A percentile compares a stretch with the other conserved stretches of the same genome.
Evolutionary conservation across 2,888 invertebrate genomes (phyloP).

Genomic region (Zeuzera pyrina): DNA sequence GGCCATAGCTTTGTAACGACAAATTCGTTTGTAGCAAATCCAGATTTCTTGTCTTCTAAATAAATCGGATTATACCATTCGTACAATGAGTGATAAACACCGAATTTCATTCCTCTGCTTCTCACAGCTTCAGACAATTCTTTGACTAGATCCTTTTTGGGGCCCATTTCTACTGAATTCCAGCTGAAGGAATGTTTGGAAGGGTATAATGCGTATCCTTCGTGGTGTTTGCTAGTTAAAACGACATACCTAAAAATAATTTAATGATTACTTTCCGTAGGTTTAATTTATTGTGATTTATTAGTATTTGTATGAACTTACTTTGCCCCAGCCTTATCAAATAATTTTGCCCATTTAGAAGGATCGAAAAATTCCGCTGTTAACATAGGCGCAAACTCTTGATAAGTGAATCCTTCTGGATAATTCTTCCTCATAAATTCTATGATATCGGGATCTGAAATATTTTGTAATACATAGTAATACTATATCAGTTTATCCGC

Average conservation of each 20-base stretch:
- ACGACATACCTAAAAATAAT: constrained; percentile 78
- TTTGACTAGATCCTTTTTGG: constrained; percentile 83
- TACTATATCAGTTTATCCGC: too few relatives aligned
- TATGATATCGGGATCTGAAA: constrained; percentile 43
- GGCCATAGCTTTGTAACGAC: constrained; percentile 82
- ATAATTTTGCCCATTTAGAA: constrained; percentile 86
- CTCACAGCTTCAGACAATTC: constrained; percentile 81
- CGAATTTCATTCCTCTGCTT: constrained; percentile 78
- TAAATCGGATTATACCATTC: constrained; percentile 93
- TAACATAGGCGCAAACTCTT: constrained; percentile 91
- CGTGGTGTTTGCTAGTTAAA: constrained; percentile 90
- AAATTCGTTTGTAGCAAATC: constrained; percentile 77
- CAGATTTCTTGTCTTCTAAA: constrained; percentile 76
- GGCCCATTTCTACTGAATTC: constrained; percentile 87
- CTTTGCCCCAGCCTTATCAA: constrained; percentile 89
- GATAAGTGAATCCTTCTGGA: constrained; percentile 89
- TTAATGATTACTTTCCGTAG: background rate
- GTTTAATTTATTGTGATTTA: background rate
- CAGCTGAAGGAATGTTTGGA: constrained; percentile 86
- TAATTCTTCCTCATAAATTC: constrained; percentile 88
- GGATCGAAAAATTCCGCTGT: constrained; percentile 93
- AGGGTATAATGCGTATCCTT: constrained; percentile 90
- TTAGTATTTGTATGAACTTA: constrained; percentile 34
- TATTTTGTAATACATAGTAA: too few relatives aligned
- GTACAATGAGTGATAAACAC: constrained; percentile 88